These are phyloP conservation scores for Poecilia gillii DNA, from an alignment of 2,797 vertebrate species.

Conservation along the genomic window DNA sequence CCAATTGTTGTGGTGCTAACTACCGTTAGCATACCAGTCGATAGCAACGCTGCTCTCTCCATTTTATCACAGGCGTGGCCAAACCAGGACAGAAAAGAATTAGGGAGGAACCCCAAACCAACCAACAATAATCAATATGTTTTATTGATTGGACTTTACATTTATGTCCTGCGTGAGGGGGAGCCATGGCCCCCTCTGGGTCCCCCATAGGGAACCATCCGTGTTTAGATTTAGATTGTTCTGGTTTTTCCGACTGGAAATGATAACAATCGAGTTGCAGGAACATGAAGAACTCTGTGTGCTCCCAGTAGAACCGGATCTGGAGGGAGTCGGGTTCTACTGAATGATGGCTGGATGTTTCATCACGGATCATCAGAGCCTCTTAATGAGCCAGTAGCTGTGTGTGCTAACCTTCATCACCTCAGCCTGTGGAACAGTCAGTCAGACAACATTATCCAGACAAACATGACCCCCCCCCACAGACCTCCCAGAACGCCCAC, in stretches of 20 bases:
- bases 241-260: neutral
- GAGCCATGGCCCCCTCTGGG: no score
- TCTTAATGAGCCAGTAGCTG: neutral
- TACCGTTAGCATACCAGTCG: neutral
- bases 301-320: neutral
- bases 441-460: conserved; percentile 44
- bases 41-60: neutral
- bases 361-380: neutral
- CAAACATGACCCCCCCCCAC: conserved; percentile 28
- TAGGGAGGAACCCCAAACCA: no score
- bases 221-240: neutral
- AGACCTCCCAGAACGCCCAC: no score
- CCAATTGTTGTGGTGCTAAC: neutral
- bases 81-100: no score
- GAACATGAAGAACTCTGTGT: neutral
- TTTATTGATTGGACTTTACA: no score
- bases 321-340: neutral
- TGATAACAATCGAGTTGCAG: neutral
- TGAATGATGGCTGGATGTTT: neutral
- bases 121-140: no score
- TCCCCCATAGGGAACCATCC: no score
- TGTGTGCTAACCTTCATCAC: neutral
- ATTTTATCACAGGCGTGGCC: neutral
- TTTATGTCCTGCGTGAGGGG: no score
- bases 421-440: neutral